A percentile compares a stretch with the other conserved stretches of the same genome.
Evolutionary conservation across 2,888 invertebrate species (phyloP).

Genomic region (Drosophila subsilvestris): DNA sequence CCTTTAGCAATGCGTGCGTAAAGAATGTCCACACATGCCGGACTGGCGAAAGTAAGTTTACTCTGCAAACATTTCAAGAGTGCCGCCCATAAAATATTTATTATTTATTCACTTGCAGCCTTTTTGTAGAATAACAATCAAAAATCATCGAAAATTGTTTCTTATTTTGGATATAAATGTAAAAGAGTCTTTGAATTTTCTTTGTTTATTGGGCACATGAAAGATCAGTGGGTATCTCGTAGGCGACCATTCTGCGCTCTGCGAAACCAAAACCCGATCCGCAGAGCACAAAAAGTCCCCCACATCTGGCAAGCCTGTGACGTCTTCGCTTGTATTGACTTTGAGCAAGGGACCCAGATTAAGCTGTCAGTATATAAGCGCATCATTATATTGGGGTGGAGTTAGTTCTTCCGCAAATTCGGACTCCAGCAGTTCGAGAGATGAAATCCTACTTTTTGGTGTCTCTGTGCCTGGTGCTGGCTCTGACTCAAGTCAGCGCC

Average conservation of each 20-base stretch:
- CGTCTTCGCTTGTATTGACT: neutral
- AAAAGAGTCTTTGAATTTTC: too few species aligned
- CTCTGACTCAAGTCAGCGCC: slow-evolving; percentile 28
- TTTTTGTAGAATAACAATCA: slow-evolving; percentile 23
- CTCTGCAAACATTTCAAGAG: neutral
- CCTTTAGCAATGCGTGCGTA: slow-evolving; percentile 55
- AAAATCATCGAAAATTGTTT: neutral
- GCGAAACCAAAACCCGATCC: neutral
- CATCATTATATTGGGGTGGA: neutral
- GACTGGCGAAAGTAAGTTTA: slow-evolving; percentile 63
- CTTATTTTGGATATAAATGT: neutral
- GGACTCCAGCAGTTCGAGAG: neutral
- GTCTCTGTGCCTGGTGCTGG: slow-evolving; percentile 24
- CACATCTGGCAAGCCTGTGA: neutral
- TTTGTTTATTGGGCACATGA: neutral
- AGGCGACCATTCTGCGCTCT: neutral
- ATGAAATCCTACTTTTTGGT: slow-evolving; percentile 40
- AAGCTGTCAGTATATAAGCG: slow-evolving; percentile 11
- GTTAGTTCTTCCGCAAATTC: neutral
- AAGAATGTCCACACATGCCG: slow-evolving; percentile 45
- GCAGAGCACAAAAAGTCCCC: slow-evolving; percentile 8
- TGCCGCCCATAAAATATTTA: neutral
- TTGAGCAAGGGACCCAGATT: neutral
- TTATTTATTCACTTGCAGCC: slow-evolving; percentile 32
- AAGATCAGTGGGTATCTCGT: neutral